A percentile compares a stretch with the other conserved stretches of the same genome.
Conservation (phyloP, 37 sponge, comb jelly and placozoan species). For the Oopsacas minuta region DNA sequence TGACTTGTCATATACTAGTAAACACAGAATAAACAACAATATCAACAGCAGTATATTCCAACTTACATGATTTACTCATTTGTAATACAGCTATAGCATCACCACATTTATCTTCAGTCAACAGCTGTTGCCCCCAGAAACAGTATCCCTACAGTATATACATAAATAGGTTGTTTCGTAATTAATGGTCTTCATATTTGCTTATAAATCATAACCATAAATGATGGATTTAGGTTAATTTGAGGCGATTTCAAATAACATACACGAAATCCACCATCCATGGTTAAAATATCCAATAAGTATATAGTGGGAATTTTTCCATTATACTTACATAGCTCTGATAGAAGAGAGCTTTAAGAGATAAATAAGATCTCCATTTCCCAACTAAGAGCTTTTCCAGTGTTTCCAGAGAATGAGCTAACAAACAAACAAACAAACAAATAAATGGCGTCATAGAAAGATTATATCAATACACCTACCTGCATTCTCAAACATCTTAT, state of each 20-base stretch:
- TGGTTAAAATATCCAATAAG: too few species aligned
- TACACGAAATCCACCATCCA: too few species aligned
- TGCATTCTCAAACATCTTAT: conserved; percentile 53
- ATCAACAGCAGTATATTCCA: too few species aligned
- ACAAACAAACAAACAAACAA: background rate
- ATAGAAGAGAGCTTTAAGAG: conserved; percentile 71
- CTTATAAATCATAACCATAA: too few species aligned
- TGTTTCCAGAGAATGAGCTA: conserved; percentile 62
- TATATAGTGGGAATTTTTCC: too few species aligned
- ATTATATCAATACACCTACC: conserved; percentile 23
- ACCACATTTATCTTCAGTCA: conserved; percentile 90
- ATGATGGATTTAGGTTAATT: too few species aligned
- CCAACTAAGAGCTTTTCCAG: conserved; percentile 55
- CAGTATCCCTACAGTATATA: conserved; percentile 59
- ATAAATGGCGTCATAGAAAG: background rate
- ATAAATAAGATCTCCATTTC: conserved; percentile 76
- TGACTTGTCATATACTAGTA: conserved; percentile 60
- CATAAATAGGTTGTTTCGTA: background rate
- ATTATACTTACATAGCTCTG: conserved; percentile 69
- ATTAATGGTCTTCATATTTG: too few species aligned
- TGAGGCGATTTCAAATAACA: too few species aligned
- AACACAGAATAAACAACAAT: too few species aligned
- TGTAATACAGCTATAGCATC: conserved; percentile 66
- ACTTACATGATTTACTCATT: conserved; percentile 68
- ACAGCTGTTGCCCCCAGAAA: conserved; percentile 75